These are phyloP conservation scores for Limnephilus lunatus DNA, from an alignment of 2,888 invertebrate genomes.

Conservation along the genomic window DNA sequence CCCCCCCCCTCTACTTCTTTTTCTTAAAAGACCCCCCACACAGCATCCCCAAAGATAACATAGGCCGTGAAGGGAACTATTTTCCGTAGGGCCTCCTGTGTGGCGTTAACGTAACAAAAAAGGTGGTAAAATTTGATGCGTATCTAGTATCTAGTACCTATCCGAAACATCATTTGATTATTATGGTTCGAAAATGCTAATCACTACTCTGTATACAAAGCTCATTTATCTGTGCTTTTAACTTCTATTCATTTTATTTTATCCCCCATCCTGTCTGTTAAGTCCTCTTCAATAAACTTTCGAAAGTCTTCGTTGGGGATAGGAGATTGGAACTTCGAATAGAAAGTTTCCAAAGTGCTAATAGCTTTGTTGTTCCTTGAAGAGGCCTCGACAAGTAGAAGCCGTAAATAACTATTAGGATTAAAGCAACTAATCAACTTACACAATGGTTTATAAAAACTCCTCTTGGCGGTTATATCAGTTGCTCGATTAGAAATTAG, in stretches of 20 bases:
- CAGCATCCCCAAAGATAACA: too few species aligned
- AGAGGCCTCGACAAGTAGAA: not conserved
- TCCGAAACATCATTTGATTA: not conserved
- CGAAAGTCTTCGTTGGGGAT: not conserved
- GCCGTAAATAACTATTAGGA: constrained; percentile 2
- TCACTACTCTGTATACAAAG: not conserved
- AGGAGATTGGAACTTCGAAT: not conserved
- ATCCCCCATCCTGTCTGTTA: not conserved
- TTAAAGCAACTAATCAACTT: not conserved
- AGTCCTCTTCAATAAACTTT: not conserved
- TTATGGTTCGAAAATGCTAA: not conserved
- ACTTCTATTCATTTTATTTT: not conserved
- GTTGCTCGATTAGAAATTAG: not conserved
- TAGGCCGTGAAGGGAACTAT: too few species aligned
- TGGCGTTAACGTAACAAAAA: not conserved
- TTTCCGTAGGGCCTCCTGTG: too few species aligned
- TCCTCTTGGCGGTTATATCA: not conserved
- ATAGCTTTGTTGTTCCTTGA: not conserved
- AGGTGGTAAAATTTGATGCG: not conserved
- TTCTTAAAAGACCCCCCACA: too few species aligned
- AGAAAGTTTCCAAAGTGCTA: not conserved
- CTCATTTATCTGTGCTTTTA: not conserved
- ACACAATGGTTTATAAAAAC: not conserved
- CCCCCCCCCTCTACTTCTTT: too few species aligned
- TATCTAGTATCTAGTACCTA: not conserved